A percentile compares a stretch with the other conserved stretches of the same genome.
These are phyloP conservation scores for Rhinichthys klamathensis DNA, from an alignment of 2,113 vertebrate species.

Conservation along the genomic window DNA sequence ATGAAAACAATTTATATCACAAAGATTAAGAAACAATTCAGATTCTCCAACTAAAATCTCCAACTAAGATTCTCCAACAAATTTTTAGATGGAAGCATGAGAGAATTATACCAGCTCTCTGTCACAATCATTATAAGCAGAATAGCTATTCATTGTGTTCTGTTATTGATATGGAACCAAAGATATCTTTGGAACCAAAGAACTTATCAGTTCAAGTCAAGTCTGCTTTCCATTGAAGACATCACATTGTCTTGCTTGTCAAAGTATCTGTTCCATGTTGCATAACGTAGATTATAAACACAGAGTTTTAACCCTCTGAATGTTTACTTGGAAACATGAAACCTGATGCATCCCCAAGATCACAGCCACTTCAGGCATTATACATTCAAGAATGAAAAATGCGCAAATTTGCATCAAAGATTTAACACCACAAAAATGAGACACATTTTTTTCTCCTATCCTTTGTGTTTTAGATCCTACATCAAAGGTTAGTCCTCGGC, in stretches of 20 bases:
- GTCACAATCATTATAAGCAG: neutral
- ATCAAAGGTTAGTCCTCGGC: neutral
- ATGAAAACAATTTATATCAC: too few species aligned
- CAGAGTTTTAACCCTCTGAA: neutral
- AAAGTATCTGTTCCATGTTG: neutral
- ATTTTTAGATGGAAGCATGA: neutral
- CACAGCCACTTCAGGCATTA: neutral
- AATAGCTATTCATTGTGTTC: neutral
- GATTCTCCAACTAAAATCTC: neutral
- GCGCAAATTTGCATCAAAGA: neutral
- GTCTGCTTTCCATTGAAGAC: neutral
- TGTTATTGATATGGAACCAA: neutral
- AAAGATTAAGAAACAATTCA: neutral
- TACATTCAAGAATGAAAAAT: constrained; percentile 3
- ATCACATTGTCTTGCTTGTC: neutral
- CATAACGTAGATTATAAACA: neutral
- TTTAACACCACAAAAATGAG: neutral
- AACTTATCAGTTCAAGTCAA: neutral
- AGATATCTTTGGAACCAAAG: neutral
- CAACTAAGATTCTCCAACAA: neutral
- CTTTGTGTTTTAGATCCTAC: constrained; percentile 27
- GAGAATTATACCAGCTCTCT: neutral
- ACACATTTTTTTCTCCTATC: neutral
- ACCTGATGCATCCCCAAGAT: neutral
- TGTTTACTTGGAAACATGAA: neutral